Conservation (phyloP, 2,888 invertebrate genomes). For the Dynastes grantii region DNA sequence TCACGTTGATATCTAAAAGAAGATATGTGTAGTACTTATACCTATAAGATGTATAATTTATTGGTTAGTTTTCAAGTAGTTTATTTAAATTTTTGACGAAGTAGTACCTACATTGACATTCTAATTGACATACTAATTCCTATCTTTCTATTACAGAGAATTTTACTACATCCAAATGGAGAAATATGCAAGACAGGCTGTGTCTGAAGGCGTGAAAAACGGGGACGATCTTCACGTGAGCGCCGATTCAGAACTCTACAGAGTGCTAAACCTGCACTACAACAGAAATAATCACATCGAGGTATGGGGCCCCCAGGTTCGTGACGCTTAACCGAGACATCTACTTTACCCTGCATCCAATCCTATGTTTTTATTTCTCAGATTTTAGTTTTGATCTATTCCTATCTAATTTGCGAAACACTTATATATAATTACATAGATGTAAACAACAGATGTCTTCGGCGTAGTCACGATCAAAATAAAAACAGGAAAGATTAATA, state of each 20-base stretch:
- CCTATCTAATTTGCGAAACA: slow-evolving; percentile 14
- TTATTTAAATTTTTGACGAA: too few species aligned
- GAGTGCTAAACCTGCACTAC: slow-evolving; percentile 98
- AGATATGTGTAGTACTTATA: too few species aligned
- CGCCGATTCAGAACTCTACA: slow-evolving; percentile 96
- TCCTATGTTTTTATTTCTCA: slow-evolving; percentile 46
- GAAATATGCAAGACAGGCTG: slow-evolving; percentile 98
- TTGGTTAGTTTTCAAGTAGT: too few species aligned
- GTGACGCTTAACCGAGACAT: slow-evolving; percentile 69
- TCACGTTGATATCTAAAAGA: too few species aligned
- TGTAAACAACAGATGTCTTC: slow-evolving; percentile 49
- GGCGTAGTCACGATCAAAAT: slow-evolving; percentile 48
- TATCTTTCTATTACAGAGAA: slow-evolving; percentile 82
- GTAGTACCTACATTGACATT: too few species aligned
- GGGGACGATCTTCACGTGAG: slow-evolving; percentile 95
- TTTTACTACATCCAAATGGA: slow-evolving; percentile 99
- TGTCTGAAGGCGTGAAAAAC: slow-evolving; percentile 95
- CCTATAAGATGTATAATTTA: too few species aligned
- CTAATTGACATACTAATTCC: too few species aligned
- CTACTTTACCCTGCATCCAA: slow-evolving; percentile 50
- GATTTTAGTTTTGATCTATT: slow-evolving; percentile 37
- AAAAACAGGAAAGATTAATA: too few species aligned
- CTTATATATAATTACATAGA: neutral
- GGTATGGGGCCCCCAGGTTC: slow-evolving; percentile 84
- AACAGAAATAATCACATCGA: slow-evolving; percentile 97